phyloP scores from a whole-genome alignment of 2,888 invertebrate species.

The Timandra comae region DNA sequence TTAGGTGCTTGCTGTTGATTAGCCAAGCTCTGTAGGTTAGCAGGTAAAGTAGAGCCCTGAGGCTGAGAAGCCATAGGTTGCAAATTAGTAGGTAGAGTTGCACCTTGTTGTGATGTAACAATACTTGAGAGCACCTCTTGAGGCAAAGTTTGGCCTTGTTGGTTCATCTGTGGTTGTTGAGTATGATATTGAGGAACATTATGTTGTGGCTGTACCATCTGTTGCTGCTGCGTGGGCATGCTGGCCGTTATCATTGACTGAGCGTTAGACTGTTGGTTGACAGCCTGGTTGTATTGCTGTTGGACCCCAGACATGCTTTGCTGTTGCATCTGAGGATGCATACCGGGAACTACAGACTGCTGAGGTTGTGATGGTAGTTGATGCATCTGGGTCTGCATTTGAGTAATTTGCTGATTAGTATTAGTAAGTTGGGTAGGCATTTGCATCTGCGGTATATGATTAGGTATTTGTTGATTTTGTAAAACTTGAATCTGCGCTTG shows the following conservation, averaged over 20 bases:
- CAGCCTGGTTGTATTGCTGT: slow-evolving; percentile 72
- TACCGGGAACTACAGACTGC: slow-evolving; percentile 67
- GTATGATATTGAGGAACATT: slow-evolving; percentile 70
- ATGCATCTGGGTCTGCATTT: slow-evolving; percentile 73
- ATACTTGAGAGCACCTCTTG: slow-evolving; percentile 71
- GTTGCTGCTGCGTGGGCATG: slow-evolving; percentile 66
- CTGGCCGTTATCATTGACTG: slow-evolving; percentile 65
- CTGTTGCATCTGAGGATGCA: slow-evolving; percentile 72
- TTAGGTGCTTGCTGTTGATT: slow-evolving; percentile 65
- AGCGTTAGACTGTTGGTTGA: slow-evolving; percentile 62
- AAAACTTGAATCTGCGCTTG: slow-evolving; percentile 72
- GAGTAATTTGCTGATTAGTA: slow-evolving; percentile 67
- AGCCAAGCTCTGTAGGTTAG: slow-evolving; percentile 73
- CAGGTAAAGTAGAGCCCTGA: slow-evolving; percentile 79
- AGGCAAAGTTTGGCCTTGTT: slow-evolving; percentile 68
- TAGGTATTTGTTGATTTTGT: slow-evolving; percentile 74
- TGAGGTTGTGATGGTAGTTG: slow-evolving; percentile 70
- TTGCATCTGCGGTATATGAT: slow-evolving; percentile 75
- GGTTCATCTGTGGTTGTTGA: slow-evolving; percentile 67
- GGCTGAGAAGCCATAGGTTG: slow-evolving; percentile 66
- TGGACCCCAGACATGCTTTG: slow-evolving; percentile 68
- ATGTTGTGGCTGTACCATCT: slow-evolving; percentile 70
- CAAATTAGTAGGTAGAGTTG: slow-evolving; percentile 62
- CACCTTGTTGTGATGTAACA: slow-evolving; percentile 70
- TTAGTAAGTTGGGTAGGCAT: slow-evolving; percentile 63